phyloP scores from a whole-genome alignment of 2,113 vertebrate genomes.

The Dicerorhinus sumatrensis region DNA sequence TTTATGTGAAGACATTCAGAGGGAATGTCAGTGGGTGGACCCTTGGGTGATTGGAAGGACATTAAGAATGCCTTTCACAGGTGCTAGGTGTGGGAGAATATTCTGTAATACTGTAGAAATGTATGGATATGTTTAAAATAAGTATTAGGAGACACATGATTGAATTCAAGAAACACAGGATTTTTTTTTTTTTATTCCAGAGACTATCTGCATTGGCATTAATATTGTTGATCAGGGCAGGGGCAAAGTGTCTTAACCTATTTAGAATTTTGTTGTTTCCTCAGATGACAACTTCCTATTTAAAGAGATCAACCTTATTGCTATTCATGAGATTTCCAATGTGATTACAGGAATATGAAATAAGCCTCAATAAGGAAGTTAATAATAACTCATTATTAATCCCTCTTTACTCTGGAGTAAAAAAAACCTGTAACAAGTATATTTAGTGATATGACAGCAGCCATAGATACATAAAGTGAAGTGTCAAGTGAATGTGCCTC shows the following conservation, averaged over 20 bases:
- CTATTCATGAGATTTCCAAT: constrained; percentile 56
- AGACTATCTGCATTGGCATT: background rate
- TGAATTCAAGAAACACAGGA: background rate
- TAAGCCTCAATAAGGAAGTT: constrained; percentile 39
- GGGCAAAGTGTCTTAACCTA: background rate
- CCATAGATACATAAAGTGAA: background rate
- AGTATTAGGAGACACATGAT: background rate
- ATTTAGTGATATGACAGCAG: background rate
- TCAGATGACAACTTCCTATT: constrained; percentile 33
- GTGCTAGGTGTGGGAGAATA: background rate
- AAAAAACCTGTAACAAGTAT: background rate
- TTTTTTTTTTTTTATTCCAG: background rate
- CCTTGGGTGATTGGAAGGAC: background rate
- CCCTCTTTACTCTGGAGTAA: background rate
- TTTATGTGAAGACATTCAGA: background rate
- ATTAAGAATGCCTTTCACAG: background rate
- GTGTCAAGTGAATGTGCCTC: background rate
- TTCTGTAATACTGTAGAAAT: background rate
- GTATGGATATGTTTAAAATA: background rate
- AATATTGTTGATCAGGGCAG: background rate
- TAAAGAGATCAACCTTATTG: constrained; percentile 53
- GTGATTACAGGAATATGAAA: constrained; percentile 39
- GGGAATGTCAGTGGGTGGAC: background rate
- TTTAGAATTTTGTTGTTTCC: constrained; percentile 36
- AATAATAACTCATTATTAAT: constrained; percentile 47